Percentiles rank a stretch among this genome's conserved stretches.
Evolutionary conservation across 2,888 invertebrate genomes (phyloP).

Genomic region (Eumerus sabulonum): DNA sequence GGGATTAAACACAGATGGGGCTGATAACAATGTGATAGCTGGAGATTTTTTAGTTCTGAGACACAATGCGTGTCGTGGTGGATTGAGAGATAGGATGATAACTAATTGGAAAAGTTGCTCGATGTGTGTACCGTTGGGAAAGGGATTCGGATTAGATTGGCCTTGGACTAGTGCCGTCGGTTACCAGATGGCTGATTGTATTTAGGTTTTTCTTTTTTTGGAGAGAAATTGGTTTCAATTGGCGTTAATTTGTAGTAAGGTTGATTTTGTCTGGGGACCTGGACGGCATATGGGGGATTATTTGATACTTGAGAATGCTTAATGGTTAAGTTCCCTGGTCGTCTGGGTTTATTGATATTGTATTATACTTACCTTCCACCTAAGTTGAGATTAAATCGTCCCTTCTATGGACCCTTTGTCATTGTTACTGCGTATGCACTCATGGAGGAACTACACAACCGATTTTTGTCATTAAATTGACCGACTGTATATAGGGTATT

Average conservation of each 20-base stretch:
- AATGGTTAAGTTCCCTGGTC: too few species aligned
- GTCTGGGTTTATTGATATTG: too few species aligned
- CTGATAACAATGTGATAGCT: conserved; percentile 12
- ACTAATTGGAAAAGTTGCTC: conserved; percentile 42
- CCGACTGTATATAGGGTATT: too few species aligned
- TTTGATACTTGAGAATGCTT: too few species aligned
- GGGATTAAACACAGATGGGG: conserved; percentile 34
- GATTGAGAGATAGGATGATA: conserved; percentile 4
- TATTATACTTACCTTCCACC: too few species aligned
- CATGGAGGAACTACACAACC: too few species aligned
- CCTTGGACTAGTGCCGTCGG: conserved; percentile 24
- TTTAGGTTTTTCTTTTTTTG: neutral
- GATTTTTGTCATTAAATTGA: too few species aligned
- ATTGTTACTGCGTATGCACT: too few species aligned
- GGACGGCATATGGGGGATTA: too few species aligned
- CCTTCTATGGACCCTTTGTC: too few species aligned
- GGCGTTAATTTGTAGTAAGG: conserved; percentile 6
- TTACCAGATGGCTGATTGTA: conserved; percentile 15
- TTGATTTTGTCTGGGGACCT: too few species aligned
- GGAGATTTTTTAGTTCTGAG: neutral
- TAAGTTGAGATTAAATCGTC: too few species aligned
- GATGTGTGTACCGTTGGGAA: conserved; percentile 15
- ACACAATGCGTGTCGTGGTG: neutral
- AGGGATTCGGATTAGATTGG: neutral
- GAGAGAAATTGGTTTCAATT: conserved; percentile 32